Percentiles rank a stretch among this genome's conserved stretches.
These are phyloP conservation scores for Coregonus ussuriensis DNA, from an alignment of 2,797 vertebrate genomes.

Conservation along the genomic window DNA sequence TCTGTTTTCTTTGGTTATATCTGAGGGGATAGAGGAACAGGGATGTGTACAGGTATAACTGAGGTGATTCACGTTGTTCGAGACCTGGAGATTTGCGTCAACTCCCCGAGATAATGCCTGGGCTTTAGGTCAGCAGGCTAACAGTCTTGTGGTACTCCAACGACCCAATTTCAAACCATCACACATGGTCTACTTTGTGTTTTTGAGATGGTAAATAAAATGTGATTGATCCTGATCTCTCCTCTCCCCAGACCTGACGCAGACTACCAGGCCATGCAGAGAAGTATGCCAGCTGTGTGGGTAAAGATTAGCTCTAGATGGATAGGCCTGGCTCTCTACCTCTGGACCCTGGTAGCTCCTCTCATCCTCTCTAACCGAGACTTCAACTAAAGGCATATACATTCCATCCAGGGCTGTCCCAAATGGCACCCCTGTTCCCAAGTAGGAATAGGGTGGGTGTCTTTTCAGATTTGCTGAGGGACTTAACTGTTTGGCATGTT, in stretches of 20 bases:
- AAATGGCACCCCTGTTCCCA: too few relatives aligned
- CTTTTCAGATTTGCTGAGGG: not conserved
- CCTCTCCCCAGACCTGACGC: constrained; percentile 72
- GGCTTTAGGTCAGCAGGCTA: not conserved
- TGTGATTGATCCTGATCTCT: not conserved
- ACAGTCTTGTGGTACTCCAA: not conserved
- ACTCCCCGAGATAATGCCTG: not conserved
- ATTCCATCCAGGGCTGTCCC: not conserved
- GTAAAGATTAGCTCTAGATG: constrained; percentile 94
- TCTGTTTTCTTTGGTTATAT: not conserved
- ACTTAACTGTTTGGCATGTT: not conserved
- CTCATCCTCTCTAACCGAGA: constrained; percentile 81
- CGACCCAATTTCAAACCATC: not conserved
- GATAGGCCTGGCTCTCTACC: constrained; percentile 83
- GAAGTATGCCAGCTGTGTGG: constrained; percentile 88
- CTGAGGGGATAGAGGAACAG: not conserved
- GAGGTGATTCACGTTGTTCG: not conserved
- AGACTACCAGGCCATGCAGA: constrained; percentile 66
- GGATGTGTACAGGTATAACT: not conserved
- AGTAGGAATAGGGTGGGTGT: too few relatives aligned
- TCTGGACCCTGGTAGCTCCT: constrained; percentile 91
- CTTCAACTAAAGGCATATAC: constrained; percentile 76
- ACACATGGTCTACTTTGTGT: not conserved
- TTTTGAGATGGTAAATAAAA: not conserved
- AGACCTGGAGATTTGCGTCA: not conserved